A percentile compares a stretch with the other conserved stretches of the same genome.
phyloP scores from a whole-genome alignment of 2,113 vertebrate genomes.

The Neogobius melanostomus region DNA sequence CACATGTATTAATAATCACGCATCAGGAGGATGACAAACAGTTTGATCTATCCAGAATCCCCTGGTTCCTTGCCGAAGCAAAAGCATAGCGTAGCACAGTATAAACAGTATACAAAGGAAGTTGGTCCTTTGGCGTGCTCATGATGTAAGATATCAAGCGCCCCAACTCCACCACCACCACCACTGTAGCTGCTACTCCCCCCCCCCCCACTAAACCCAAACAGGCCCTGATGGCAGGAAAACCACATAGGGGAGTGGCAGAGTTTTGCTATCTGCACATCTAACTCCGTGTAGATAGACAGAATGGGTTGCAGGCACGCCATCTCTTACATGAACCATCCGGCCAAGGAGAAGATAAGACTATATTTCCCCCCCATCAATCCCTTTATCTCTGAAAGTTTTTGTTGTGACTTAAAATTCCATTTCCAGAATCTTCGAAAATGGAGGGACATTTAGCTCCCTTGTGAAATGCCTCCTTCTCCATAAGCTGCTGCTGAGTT shows the following conservation, averaged over 20 bases:
- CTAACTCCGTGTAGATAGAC: conserved; percentile 63
- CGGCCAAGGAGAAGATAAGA: conserved; percentile 52
- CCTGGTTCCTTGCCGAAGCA: background rate
- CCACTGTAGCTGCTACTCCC: background rate
- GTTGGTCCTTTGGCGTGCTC: conserved; percentile 56
- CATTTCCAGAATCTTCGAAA: conserved; percentile 9
- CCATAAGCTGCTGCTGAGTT: conserved; percentile 35
- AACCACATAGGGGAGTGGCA: conserved; percentile 66
- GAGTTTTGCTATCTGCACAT: conserved; percentile 62
- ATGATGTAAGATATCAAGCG: conserved; percentile 46
- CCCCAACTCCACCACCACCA: background rate
- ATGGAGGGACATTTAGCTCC: conserved; percentile 40
- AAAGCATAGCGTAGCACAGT: background rate
- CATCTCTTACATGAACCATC: conserved; percentile 63
- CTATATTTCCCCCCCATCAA: conserved; percentile 27
- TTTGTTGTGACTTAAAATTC: conserved; percentile 26
- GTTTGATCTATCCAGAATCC: background rate
- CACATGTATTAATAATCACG: conserved; percentile 5
- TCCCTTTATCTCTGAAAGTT: conserved; percentile 38
- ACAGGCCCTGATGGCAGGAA: conserved; percentile 72
- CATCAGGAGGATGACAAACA: background rate
- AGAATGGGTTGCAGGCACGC: conserved; percentile 66
- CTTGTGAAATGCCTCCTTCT: conserved; percentile 26
- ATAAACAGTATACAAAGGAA: conserved; percentile 57
- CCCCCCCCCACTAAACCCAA: conserved; percentile 48